Evolutionary conservation across 2,113 vertebrate species (phyloP).

Genomic region (Panurus biarmicus): DNA sequence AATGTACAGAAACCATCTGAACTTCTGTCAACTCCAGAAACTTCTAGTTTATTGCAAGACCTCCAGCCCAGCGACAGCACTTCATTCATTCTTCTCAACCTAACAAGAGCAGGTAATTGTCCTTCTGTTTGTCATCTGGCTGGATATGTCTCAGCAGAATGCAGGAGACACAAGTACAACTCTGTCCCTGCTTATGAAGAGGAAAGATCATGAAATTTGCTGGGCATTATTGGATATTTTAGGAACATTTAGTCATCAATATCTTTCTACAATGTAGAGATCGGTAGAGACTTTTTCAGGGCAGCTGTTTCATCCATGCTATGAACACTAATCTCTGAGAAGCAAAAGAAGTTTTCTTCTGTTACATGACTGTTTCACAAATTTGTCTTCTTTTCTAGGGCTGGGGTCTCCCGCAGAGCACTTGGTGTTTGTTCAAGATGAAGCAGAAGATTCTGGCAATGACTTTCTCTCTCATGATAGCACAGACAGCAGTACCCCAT

Average conservation of each 20-base stretch:
- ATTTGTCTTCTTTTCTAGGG: constrained; percentile 64
- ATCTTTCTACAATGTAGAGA: background rate
- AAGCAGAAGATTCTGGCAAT: constrained; percentile 82
- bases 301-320: background rate
- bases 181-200: background rate
- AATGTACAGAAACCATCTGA: constrained; percentile 74
- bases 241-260: background rate
- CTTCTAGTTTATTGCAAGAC: constrained; percentile 86
- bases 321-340: background rate
- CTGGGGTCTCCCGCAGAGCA: constrained; percentile 88
- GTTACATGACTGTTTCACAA: background rate
- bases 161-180: background rate
- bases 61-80: constrained; percentile 90
- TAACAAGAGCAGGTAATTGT: constrained; percentile 88
- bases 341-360: background rate
- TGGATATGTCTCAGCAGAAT: background rate
- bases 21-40: constrained; percentile 70
- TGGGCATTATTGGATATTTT: background rate
- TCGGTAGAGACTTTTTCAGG: background rate
- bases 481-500: constrained; percentile 87
- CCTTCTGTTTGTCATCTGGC: background rate
- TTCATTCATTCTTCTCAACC: constrained; percentile 93
- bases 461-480: constrained; percentile 84
- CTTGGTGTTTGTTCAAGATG: constrained; percentile 90
- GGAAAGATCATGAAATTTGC: background rate